A percentile compares a stretch with the other conserved stretches of the same genome.
Evolutionary conservation across 1,140 invertebrate species (phyloP).

Genomic region (Radopholus similis): DNA sequence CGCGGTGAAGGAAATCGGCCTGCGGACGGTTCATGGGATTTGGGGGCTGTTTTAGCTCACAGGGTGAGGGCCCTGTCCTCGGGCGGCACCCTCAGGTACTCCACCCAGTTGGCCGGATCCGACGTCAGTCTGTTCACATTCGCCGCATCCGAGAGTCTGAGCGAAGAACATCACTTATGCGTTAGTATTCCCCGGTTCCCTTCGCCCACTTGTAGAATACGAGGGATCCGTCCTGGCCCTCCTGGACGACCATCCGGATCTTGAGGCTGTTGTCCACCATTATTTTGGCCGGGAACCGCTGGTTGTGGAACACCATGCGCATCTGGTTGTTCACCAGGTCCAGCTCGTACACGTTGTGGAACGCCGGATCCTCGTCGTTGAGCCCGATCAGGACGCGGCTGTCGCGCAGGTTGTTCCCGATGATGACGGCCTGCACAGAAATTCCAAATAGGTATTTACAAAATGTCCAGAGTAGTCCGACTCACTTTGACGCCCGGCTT

Average conservation of each 20-base stretch:
- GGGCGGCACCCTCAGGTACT: constrained; percentile 48
- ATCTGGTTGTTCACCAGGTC: constrained; percentile 44
- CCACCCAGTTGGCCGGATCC: constrained; percentile 47
- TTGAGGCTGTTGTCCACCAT: constrained; percentile 55
- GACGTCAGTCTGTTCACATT: constrained; percentile 44
- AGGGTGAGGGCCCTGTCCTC: constrained; percentile 55
- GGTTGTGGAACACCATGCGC: constrained; percentile 43
- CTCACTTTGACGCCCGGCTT: constrained; percentile 35
- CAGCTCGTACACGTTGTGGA: constrained; percentile 45
- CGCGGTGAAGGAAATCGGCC: constrained; percentile 53
- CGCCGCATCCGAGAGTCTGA: constrained; percentile 43
- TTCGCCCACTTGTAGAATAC: constrained; percentile 37
- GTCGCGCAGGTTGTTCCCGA: constrained; percentile 42
- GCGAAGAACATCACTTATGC: background rate
- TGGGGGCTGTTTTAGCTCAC: constrained; percentile 3
- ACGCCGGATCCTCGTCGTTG: constrained; percentile 46
- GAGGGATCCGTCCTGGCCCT: constrained; percentile 47
- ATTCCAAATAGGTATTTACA: background rate
- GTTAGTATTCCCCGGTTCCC: no score
- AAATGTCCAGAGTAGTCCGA: background rate
- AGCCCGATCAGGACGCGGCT: constrained; percentile 35
- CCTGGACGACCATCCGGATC: constrained; percentile 53
- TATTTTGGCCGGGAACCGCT: constrained; percentile 44
- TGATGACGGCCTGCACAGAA: constrained; percentile 26
- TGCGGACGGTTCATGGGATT: constrained; percentile 27